Evolutionary conservation across 2,113 vertebrate genomes (phyloP).

Genomic region (Crotalus helleri): DNA sequence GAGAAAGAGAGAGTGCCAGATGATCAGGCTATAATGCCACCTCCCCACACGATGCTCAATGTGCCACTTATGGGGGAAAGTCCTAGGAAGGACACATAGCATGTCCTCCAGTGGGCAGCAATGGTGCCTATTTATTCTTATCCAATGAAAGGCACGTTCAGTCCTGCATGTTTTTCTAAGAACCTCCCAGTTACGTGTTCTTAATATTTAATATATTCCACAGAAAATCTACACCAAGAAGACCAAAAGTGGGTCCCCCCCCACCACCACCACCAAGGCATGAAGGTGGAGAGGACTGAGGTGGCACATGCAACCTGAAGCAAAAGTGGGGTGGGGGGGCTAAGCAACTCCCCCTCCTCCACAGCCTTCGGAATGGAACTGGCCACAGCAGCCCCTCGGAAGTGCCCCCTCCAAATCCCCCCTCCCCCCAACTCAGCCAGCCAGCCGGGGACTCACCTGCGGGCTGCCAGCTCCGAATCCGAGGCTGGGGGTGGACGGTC

Average conservation of each 20-base stretch:
- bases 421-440: not conserved
- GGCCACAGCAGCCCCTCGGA: not conserved
- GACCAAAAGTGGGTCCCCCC: not conserved
- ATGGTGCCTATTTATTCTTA: not conserved
- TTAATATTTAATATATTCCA: not conserved
- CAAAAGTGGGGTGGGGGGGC: not conserved
- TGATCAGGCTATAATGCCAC: not conserved
- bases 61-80: not conserved
- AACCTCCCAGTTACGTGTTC: not conserved
- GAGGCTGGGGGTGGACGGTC: slow-evolving; percentile 82
- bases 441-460: slow-evolving; percentile 79
- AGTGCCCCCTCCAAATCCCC: not conserved
- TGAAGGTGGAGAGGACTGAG: not conserved
- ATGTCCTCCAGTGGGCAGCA: not conserved
- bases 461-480: slow-evolving; percentile 90
- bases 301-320: not conserved
- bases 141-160: not conserved
- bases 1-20: not conserved
- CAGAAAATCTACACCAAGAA: not conserved
- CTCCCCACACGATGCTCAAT: not conserved
- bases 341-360: not conserved
- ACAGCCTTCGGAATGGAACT: not conserved
- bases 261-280: too few relatives aligned
- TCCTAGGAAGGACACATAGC: not conserved
- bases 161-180: not conserved